Percentiles rank a stretch among this genome's conserved stretches.
Evolutionary conservation across 2,113 vertebrate genomes (phyloP).

Genomic region (Orcinus orca): DNA sequence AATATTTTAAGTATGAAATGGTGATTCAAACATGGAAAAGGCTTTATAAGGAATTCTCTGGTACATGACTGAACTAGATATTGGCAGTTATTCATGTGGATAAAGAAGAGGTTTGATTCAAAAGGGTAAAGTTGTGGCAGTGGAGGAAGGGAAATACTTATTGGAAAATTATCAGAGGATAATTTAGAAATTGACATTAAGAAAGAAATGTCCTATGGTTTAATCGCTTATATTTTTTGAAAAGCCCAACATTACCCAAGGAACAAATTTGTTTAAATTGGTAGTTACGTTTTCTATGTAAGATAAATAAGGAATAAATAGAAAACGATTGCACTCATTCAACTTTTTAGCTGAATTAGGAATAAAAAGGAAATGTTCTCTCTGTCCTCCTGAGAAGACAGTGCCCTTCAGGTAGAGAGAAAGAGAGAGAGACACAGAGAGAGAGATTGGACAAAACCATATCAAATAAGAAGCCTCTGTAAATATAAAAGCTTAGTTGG

Average conservation of each 20-base stretch:
- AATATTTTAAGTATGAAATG: neutral
- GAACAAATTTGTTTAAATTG: neutral
- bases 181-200: neutral
- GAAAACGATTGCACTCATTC: neutral
- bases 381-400: neutral
- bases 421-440: neutral
- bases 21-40: neutral
- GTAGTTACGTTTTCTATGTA: neutral
- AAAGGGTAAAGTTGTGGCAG: neutral
- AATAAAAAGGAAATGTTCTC: neutral
- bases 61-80: neutral
- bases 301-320: neutral
- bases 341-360: neutral
- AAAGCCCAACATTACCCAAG: neutral
- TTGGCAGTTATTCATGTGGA: neutral
- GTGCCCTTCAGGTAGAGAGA: neutral
- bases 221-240: neutral
- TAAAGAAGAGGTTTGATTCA: neutral
- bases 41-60: neutral
- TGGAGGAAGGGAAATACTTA: neutral
- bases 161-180: neutral
- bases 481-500: conserved; percentile 13
- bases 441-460: neutral
- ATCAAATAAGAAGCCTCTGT: neutral
- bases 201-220: neutral